Evolutionary conservation across 1,140 invertebrate genomes (phyloP).

Genomic region (Latrodectus geometricus): DNA sequence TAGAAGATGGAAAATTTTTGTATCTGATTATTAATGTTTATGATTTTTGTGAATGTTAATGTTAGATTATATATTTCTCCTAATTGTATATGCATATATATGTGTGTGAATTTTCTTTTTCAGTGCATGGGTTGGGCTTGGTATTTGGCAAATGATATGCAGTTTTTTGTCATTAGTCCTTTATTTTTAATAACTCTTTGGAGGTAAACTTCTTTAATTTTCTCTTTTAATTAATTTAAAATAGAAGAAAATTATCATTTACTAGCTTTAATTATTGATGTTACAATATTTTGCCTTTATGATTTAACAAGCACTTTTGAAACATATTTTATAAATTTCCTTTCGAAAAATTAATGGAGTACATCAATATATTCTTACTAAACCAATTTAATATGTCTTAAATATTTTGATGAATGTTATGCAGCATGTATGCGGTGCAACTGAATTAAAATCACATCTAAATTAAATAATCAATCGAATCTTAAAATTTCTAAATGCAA

Average conservation of each 20-base stretch:
- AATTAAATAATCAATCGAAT: no score
- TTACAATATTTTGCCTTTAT: background rate
- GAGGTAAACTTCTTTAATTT: background rate
- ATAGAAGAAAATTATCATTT: background rate
- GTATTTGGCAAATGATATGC: constrained; percentile 23
- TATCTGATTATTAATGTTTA: background rate
- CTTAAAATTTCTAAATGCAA: no score
- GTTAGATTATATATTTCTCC: background rate
- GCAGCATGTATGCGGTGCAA: no score
- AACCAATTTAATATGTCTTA: no score
- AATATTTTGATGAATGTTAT: no score
- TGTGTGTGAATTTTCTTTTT: background rate
- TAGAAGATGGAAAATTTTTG: background rate
- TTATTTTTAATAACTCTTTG: background rate
- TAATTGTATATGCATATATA: background rate
- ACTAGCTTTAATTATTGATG: background rate
- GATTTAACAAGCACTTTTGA: background rate
- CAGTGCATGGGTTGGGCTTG: constrained; percentile 19
- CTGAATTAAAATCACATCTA: no score
- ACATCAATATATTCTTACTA: no score
- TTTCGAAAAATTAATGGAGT: no score
- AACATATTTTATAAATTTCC: background rate
- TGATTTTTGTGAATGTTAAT: background rate
- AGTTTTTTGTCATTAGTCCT: background rate
- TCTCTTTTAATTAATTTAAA: background rate